phyloP scores from a whole-genome alignment of 2,113 vertebrate genomes.

The Python bivittatus region DNA sequence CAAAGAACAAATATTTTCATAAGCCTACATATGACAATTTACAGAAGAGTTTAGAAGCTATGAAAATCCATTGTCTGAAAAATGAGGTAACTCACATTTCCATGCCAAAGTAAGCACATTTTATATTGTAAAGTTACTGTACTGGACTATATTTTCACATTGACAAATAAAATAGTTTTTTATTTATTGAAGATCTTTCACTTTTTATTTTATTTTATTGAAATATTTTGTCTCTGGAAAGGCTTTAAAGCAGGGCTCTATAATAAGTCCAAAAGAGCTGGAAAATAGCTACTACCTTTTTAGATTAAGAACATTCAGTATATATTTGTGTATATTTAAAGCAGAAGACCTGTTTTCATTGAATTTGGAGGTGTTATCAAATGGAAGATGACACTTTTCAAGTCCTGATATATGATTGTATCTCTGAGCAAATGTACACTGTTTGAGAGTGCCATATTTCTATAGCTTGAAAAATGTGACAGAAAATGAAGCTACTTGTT shows the following conservation, averaged over 20 bases:
- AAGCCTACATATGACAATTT: conserved; percentile 87
- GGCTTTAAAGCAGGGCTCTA: not conserved
- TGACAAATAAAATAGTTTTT: not conserved
- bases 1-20: conserved; percentile 85
- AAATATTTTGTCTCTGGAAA: not conserved
- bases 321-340: not conserved
- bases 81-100: conserved; percentile 85
- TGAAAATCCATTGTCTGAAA: conserved; percentile 84
- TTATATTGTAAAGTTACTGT: accelerated
- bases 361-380: not conserved
- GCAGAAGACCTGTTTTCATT: not conserved
- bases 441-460: not conserved
- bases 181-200: not conserved
- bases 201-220: not conserved
- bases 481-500: not conserved
- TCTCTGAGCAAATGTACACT: not conserved
- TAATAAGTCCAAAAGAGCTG: not conserved
- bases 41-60: conserved; percentile 82
- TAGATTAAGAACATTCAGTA: not conserved
- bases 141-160: not conserved
- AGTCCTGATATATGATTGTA: not conserved
- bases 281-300: not conserved
- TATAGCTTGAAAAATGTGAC: not conserved
- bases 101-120: conserved; percentile 85
- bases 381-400: not conserved